Evolutionary conservation across 2,888 invertebrate species (phyloP), one percentile per base, ranked within the genome.

Genomic region (Acrobasis repandana): DNA sequence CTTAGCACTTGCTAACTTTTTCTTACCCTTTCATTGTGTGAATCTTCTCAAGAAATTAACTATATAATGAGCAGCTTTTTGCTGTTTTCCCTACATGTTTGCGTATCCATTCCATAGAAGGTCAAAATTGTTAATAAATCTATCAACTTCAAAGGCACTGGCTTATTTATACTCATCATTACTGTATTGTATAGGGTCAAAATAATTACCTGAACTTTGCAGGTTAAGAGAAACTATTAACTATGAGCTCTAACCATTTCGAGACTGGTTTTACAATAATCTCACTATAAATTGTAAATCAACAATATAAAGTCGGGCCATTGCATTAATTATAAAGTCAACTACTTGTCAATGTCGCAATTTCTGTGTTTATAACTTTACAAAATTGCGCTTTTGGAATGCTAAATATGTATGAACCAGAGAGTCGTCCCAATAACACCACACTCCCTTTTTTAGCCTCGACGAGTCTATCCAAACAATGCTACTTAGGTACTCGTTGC

Each of bases 1-100:
- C 80, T 85, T 77, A 82, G 74, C 77, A 80, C 71, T 73, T 75
- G 74, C 75, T 70, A 67, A 76, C 78, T 79, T 79, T 79, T 68
- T 73, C 73, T 73, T 75, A 68, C 73, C 78, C 80, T 80, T 81
- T 77, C 72, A 76, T 70, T 79, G 83, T 87, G 87, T 82, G 86
- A 89, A 89, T 80, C 82, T 88, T 89, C 88, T 77, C 88, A 88
- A 80, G 76, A 74, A 73, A 75, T 76, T 79, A 75, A 74, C 73
- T 65, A 63, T 52, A 28, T 36, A 38, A 50, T 49, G 58, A 18
- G 10, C 9, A 20, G 18, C 8, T 59, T 58, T 61, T 56, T 56
- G 43, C 49, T 38, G 33, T 56, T 48, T 57, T 38, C 49, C 48
- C 48, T 48, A 58, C 57, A 18, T 34, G 57, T 57, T 52, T 52